Conservation (phyloP, 2,113 vertebrate species). For the Passer montanus region DNA sequence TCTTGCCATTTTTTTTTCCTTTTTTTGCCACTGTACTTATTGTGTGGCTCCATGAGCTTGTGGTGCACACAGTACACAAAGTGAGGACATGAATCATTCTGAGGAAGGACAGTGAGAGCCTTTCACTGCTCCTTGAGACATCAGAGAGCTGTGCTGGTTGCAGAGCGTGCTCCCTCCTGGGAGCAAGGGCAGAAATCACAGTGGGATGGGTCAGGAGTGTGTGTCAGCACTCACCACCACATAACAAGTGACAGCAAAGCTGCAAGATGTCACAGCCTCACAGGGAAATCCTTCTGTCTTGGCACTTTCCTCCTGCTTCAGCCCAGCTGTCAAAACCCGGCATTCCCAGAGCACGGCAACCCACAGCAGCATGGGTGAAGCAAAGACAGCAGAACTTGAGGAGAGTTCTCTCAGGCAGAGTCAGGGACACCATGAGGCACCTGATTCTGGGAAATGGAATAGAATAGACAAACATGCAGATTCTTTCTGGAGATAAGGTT, state of each 20-base stretch:
- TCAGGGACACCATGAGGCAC: not conserved
- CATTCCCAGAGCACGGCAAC: not conserved
- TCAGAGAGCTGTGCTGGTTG: accelerated
- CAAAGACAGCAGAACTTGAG: not conserved
- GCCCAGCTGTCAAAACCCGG: not conserved
- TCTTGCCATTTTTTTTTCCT: not conserved
- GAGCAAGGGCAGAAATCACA: not conserved
- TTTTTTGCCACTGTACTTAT: not conserved
- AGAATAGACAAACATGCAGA: not conserved
- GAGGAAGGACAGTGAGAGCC: not conserved
- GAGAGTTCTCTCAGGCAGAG: not conserved
- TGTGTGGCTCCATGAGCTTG: accelerated
- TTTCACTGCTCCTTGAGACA: accelerated
- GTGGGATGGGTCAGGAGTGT: not conserved
- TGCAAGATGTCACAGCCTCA: not conserved
- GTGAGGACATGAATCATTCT: accelerated
- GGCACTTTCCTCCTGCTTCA: not conserved
- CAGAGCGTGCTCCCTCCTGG: accelerated
- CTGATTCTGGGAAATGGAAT: not conserved
- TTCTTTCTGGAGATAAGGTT: not conserved
- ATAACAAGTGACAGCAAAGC: not conserved
- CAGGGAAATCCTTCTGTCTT: not conserved
- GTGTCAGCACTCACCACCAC: not conserved
- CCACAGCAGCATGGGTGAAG: accelerated
- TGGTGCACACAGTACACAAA: not conserved